Base-by-base conservation (phyloP, 2,113 vertebrate species). In the Nothoprocta perdicaria region DNA sequence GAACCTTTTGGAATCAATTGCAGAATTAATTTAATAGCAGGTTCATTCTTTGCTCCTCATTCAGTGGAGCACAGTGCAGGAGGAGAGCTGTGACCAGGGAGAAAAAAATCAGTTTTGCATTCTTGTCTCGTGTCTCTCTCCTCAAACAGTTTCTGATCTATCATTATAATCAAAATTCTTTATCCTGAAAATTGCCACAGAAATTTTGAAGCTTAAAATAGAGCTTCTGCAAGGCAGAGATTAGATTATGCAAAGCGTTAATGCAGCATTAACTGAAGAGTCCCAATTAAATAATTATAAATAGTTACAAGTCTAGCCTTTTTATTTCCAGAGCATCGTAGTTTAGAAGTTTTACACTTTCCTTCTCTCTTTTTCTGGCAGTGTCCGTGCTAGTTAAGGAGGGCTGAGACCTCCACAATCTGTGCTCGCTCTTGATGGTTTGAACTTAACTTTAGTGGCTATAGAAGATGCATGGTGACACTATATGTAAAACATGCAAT, bases 141-240 rank as follows among this genome's bases (percentile, higher is more conserved):
- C 46, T 50, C 69, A 41, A 29, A 71, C 79, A 89, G 77, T 57
- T 58, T 66, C 83, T 81, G 58, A 78, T 76, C 88, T 86, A 76
- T 91, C 86, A 83, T 95, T 95, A 92, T 76, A 95, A 92, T 95
- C 95, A 95, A 69, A 93, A 90, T 90, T 93, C 88, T 95, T 96
- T 94, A 90, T 95, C 92, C 82, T 85, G 68, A 77, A 95, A 95
- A 95, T 86, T 96, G 48, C 46, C 0, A 88, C 87, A 50, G 72
- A 80, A 86, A 95, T 89, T 93, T 91, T 26, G n/a, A 82, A 86
- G 60, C 76, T 96, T 82, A 89, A 86, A 94, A 82, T 80, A 91
- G 50, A 68, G 40, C 62, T 63, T 90, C 77, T 90, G n/a, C 53
- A 35, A 88, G 18, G 80, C 62, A 91, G 81, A 77, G 60, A 91